Base-by-base conservation (phyloP, 2,797 vertebrate genomes). In the Gobionotothen gibberifrons region DNA sequence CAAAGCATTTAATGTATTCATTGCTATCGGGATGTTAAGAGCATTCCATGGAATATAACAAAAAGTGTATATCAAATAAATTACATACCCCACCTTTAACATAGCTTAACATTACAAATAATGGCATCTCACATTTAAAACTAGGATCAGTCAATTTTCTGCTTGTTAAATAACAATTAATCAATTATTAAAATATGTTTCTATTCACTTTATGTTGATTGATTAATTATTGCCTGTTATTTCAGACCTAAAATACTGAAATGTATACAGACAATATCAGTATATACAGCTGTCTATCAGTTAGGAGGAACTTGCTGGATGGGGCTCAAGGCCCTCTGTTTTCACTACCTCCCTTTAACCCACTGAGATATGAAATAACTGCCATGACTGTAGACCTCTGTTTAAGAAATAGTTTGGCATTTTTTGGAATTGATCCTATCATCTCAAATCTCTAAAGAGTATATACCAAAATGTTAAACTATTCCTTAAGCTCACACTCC, bases 251-350 rank as follows among this genome's bases (percentile, higher is more conserved):
- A 26, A 26, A 26, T 5, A 26, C 26, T 26, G 26, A 26, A 26
- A 26, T 26, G 26, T 26, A 26, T 26, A 26, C 26, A 26, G 26
- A 26, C 26, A 26, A 26, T 26, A 26, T 26, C 26, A 5, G 26
- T 5, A 21, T 21, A 21, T 21, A 26, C 32, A 36, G 7, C 32
- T 8, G 32, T 36, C 32, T 36, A 36, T 36, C 32, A 36, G 32
- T 36, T 36, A 36, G 32, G 6, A 36, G 8, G 32, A 36, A 9
- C 92, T 93, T 93, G 90, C 90, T 93, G 91, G 90, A 89, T 44
- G 65, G 82, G 90, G 70, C 79, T 89, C 73, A 66, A 13, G 59
- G 40, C n/a, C 59, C 60, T 81, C n/a, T 64, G 10, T 32, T 72
- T 51, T 70, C 67, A 26, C 26, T 26, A 61, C 79, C 42, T 19